Evolutionary conservation across 2,888 invertebrate genomes (phyloP).

Genomic region (Epinotia nisella): DNA sequence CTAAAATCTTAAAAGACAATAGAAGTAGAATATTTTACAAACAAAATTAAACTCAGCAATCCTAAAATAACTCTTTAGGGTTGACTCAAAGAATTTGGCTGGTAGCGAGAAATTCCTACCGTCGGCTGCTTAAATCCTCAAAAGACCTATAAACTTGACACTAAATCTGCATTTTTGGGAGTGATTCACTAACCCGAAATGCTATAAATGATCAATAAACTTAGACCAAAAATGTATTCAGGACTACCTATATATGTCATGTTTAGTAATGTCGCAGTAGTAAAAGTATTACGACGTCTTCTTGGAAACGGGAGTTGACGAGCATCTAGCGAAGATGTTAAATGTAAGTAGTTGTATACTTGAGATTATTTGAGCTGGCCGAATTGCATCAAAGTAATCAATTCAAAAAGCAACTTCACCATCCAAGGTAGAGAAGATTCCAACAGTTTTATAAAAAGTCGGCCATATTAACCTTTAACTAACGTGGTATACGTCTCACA

Average conservation of each 20-base stretch:
- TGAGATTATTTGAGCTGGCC: neutral
- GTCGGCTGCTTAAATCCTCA: constrained; percentile 6
- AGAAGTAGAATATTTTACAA: constrained; percentile 6
- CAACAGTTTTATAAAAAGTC: no score
- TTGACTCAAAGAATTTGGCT: constrained; percentile 32
- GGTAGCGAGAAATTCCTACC: constrained; percentile 29
- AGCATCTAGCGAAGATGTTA: neutral
- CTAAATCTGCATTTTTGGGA: constrained; percentile 24
- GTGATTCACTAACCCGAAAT: constrained; percentile 13
- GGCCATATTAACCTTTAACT: no score
- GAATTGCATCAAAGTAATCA: no score
- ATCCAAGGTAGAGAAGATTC: no score
- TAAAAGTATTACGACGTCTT: neutral
- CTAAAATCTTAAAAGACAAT: constrained; percentile 15
- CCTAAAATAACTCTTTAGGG: constrained; percentile 12
- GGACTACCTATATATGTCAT: neutral
- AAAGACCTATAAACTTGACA: constrained; percentile 19
- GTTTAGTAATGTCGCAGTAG: neutral
- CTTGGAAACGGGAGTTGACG: neutral
- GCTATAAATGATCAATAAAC: constrained; percentile 4
- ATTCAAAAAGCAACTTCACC: no score
- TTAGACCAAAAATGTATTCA: neutral
- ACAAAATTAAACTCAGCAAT: constrained; percentile 11
- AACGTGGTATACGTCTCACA: no score
- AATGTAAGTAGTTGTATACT: neutral